A percentile compares a stretch with the other conserved stretches of the same genome.
These are phyloP conservation scores for Trachops cirrhosus DNA, from an alignment of 2,797 vertebrate genomes.

Conservation along the genomic window DNA sequence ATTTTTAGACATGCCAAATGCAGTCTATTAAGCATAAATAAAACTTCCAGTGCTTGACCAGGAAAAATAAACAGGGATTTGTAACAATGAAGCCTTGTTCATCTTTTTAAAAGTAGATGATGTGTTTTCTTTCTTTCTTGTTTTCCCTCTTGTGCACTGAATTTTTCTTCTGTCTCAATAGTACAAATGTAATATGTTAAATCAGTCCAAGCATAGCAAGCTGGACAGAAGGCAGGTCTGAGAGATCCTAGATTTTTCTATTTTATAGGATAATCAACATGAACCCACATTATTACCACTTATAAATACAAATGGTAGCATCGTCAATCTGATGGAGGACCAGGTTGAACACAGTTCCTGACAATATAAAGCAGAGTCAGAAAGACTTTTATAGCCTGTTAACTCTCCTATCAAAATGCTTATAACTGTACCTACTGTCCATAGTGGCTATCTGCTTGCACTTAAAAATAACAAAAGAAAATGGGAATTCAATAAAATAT, in stretches of 20 bases:
- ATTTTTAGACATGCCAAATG: conserved; percentile 86
- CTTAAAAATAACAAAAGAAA: not conserved
- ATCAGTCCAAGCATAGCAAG: conserved; percentile 45
- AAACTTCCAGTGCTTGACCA: conserved; percentile 85
- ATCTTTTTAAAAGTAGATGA: conserved; percentile 80
- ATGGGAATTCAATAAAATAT: not conserved
- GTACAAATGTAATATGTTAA: conserved; percentile 66
- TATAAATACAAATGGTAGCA: conserved; percentile 26
- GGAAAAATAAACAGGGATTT: conserved; percentile 84
- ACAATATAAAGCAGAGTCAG: conserved; percentile 24
- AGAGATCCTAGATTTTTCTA: conserved; percentile 26
- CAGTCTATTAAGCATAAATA: conserved; percentile 86
- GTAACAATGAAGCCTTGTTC: conserved; percentile 83
- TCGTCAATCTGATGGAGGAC: not conserved
- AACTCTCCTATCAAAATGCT: conserved; percentile 40
- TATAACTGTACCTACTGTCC: not conserved
- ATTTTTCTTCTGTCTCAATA: conserved; percentile 68
- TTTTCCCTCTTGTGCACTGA: conserved; percentile 51
- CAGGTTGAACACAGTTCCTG: conserved; percentile 16
- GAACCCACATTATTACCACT: not conserved
- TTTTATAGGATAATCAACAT: conserved; percentile 52
- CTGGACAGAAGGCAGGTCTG: not conserved
- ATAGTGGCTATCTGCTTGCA: not conserved
- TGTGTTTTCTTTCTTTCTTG: conserved; percentile 59
- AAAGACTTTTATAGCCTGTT: conserved; percentile 51